Percentiles rank a stretch among this genome's conserved stretches.
These are phyloP conservation scores for Onychostruthus taczanowskii DNA, from an alignment of 2,113 vertebrate genomes.

Conservation along the genomic window DNA sequence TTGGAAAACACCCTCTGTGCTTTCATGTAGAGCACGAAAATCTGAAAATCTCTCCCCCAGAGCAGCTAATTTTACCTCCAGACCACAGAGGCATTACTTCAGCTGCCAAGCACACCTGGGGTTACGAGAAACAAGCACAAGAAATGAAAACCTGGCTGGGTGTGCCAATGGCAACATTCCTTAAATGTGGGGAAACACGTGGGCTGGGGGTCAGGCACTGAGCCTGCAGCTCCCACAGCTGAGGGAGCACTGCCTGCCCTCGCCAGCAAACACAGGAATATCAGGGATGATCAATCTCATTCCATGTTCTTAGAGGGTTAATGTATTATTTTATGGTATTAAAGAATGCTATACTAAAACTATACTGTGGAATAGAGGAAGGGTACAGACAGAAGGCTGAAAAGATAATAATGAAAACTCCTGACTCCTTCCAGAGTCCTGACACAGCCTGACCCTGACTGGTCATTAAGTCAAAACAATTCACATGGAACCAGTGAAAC, in stretches of 20 bases:
- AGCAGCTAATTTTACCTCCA: not conserved
- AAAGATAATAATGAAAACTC: too few species aligned
- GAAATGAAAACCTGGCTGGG: not conserved
- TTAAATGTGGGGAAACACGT: fast-evolving
- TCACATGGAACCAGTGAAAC: too few species aligned
- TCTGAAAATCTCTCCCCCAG: not conserved
- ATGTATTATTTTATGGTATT: too few species aligned
- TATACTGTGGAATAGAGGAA: too few species aligned
- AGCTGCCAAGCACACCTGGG: not conserved
- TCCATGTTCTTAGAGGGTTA: too few species aligned
- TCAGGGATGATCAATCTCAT: too few species aligned
- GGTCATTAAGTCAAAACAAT: too few species aligned
- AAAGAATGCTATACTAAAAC: too few species aligned
- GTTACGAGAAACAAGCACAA: not conserved
- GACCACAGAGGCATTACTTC: not conserved
- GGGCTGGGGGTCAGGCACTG: fast-evolving
- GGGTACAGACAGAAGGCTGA: too few species aligned
- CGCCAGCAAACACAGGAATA: fast-evolving
- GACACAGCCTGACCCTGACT: too few species aligned
- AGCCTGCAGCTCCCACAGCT: fast-evolving
- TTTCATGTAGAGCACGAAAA: not conserved
- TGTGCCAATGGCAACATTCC: not conserved
- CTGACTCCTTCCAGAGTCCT: too few species aligned
- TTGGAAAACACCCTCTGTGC: not conserved
- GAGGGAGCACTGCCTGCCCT: not conserved